Percentiles rank a stretch among this genome's conserved stretches.
Evolutionary conservation across 2,113 vertebrate genomes (phyloP).

Genomic region (Leptosomus discolor): DNA sequence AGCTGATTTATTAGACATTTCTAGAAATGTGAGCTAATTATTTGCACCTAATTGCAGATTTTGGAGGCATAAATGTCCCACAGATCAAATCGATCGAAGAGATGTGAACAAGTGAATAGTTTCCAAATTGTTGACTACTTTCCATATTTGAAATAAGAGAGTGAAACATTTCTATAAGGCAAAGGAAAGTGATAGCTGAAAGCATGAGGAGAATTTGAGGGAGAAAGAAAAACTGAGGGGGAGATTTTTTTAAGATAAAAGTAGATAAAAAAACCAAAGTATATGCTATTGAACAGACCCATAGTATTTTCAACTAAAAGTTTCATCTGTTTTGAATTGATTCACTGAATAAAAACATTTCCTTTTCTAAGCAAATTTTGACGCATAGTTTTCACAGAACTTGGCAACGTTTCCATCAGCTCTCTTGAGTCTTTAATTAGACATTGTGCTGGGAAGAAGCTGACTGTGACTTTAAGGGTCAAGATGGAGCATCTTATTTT

Average conservation of each 20-base stretch:
- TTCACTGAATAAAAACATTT: not conserved
- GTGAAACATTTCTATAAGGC: not conserved
- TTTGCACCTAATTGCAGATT: not conserved
- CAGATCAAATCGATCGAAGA: not conserved
- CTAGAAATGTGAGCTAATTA: not conserved
- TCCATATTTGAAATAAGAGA: not conserved
- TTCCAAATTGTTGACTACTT: not conserved
- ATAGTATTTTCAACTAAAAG: not conserved
- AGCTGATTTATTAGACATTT: not conserved
- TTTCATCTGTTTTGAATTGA: constrained; percentile 6
- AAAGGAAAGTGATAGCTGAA: not conserved
- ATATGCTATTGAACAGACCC: not conserved
- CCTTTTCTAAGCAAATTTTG: not conserved
- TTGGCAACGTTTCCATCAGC: not conserved
- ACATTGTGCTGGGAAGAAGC: not conserved
- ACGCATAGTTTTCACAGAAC: not conserved
- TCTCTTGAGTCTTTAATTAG: constrained; percentile 3
- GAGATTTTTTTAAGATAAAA: not conserved
- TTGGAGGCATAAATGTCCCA: not conserved
- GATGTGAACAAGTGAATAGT: not conserved
- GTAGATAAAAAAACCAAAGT: not conserved
- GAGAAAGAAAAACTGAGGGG: not conserved
- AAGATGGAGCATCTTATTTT: not conserved
- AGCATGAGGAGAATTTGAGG: not conserved
- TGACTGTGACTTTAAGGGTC: not conserved